Conservation (phyloP, 2,888 invertebrate species). For the Hydriomena furcata region DNA sequence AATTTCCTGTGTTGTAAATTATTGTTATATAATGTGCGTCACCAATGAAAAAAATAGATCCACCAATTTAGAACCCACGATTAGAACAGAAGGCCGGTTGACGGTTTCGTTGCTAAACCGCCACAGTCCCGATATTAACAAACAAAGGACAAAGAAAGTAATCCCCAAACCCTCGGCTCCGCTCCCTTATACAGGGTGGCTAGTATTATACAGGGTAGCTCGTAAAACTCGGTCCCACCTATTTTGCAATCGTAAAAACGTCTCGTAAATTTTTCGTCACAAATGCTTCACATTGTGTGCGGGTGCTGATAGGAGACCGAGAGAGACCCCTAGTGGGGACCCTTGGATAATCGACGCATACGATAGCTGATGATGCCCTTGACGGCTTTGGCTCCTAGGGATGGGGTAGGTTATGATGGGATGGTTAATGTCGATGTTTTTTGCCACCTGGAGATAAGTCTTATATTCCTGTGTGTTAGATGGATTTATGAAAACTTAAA, state of each 20-base stretch:
- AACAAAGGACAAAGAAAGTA: constrained; percentile 38
- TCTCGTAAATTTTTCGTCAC: constrained; percentile 76
- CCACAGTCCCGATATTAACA: constrained; percentile 38
- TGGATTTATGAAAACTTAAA: constrained; percentile 7
- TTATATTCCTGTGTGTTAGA: constrained; percentile 4
- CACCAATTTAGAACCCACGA: constrained; percentile 5
- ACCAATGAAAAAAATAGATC: background rate
- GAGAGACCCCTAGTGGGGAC: constrained; percentile 5
- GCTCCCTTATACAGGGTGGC: constrained; percentile 65
- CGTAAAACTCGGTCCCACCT: constrained; percentile 70
- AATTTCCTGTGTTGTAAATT: background rate
- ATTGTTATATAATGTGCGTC: background rate
- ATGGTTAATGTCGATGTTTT: constrained; percentile 11
- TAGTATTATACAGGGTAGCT: constrained; percentile 66
- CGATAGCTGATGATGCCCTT: constrained; percentile 28
- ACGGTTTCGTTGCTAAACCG: constrained; percentile 10
- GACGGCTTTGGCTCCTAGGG: constrained; percentile 8
- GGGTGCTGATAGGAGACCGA: constrained; percentile 50
- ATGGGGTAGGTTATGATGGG: constrained; percentile 13
- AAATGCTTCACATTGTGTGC: constrained; percentile 72
- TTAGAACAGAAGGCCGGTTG: background rate
- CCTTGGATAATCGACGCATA: constrained; percentile 25
- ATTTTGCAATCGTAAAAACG: constrained; percentile 77
- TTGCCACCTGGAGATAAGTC: constrained; percentile 1
- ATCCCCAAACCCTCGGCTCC: constrained; percentile 22